These are phyloP conservation scores for Hyles lineata DNA, from an alignment of 2,888 invertebrate genomes.

Conservation along the genomic window DNA sequence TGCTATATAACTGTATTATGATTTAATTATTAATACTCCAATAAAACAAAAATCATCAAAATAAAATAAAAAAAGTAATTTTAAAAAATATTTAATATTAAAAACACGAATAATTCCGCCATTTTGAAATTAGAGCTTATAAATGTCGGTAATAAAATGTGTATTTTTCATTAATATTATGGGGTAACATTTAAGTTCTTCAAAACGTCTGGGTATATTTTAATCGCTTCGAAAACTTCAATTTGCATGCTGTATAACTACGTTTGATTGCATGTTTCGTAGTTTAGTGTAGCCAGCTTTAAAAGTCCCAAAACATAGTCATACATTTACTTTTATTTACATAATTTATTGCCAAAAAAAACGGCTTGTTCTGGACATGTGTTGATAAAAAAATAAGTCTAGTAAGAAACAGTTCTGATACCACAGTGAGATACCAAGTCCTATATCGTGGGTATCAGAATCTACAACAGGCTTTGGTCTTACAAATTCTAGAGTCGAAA, in stretches of 20 bases:
- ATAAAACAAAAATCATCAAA: background rate
- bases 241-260: constrained; percentile 8
- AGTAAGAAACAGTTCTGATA: background rate
- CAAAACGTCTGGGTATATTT: constrained; percentile 11
- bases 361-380: background rate
- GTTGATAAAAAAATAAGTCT: background rate
- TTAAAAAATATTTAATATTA: background rate
- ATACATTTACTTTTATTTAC: background rate
- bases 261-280: constrained; percentile 11
- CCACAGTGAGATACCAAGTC: background rate
- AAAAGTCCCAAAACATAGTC: background rate
- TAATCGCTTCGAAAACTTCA: constrained; percentile 2
- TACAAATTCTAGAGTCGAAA: no score
- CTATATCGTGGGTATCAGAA: no score
- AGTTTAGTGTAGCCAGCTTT: constrained; percentile 13
- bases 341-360: constrained; percentile 5
- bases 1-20: background rate
- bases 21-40: background rate
- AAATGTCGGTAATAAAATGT: background rate
- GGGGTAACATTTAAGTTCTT: background rate
- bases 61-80: background rate
- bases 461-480: no score
- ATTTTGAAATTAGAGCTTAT: background rate
- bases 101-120: background rate
- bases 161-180: background rate